Percentiles rank a stretch among this genome's conserved stretches.
phyloP scores from a whole-genome alignment of 2,113 vertebrate genomes.

The Microtus montanus region DNA sequence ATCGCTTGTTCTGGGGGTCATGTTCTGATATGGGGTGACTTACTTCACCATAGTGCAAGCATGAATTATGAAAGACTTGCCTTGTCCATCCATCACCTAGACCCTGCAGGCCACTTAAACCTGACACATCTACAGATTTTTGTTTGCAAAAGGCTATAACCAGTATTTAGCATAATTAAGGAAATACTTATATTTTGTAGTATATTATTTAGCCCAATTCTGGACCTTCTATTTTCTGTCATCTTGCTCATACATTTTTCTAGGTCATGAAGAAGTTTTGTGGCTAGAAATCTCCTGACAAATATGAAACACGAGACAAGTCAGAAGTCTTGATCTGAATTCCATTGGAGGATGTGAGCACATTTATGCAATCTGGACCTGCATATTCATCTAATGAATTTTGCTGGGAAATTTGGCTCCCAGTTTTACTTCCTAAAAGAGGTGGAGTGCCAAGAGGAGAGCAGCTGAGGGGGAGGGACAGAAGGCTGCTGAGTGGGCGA shows the following conservation, averaged over 20 bases:
- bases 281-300: slow-evolving; percentile 41
- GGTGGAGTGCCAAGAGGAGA: slow-evolving; percentile 56
- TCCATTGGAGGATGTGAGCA: slow-evolving; percentile 63
- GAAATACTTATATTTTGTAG: slow-evolving; percentile 5
- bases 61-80: slow-evolving; percentile 72
- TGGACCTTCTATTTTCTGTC: not conserved
- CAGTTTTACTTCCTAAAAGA: slow-evolving; percentile 65
- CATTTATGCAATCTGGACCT: slow-evolving; percentile 73
- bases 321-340: slow-evolving; percentile 60
- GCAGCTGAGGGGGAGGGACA: slow-evolving; percentile 72
- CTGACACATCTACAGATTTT: slow-evolving; percentile 41
- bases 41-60: not conserved
- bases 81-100: slow-evolving; percentile 51
- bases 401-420: slow-evolving; percentile 66
- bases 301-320: slow-evolving; percentile 33
- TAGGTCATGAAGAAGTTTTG: slow-evolving; percentile 20
- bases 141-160: not conserved
- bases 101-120: slow-evolving; percentile 37
- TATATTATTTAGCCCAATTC: not conserved
- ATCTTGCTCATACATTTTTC: not conserved
- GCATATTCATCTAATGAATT: slow-evolving; percentile 77
- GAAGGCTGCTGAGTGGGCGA: slow-evolving; percentile 75
- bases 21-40: slow-evolving; percentile 35
- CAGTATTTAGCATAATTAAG: slow-evolving; percentile 7
- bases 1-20: slow-evolving; percentile 43